Evolutionary conservation across 2,113 vertebrate genomes (phyloP), one percentile per base, ranked within the genome.

Genomic region (Mystacornis crossleyi): DNA sequence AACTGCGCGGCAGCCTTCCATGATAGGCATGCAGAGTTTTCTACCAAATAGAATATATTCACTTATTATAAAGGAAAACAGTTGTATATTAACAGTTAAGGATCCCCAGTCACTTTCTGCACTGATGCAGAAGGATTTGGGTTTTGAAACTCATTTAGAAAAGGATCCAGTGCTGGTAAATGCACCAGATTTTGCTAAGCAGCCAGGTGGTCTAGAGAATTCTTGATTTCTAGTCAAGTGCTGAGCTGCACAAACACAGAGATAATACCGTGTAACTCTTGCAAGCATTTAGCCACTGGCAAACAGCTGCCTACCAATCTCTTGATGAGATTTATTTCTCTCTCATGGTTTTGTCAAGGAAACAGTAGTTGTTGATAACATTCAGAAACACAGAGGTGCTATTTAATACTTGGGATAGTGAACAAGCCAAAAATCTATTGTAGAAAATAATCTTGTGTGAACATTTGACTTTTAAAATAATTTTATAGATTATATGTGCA

Each of bases 271-370:
- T 75, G 83, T 74, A 96, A 95, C 92, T 81, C 88, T 74, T 91
- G 87, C 90, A 86, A 92, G 92, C 90, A 72, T 90, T 90, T 92
- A 92, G 88, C 93, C 86, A 89, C 64, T 95, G 90, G 90, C 25
- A 3, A 97, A 86, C 88, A 96, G 88, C 95, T 95, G 96, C 93
- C 94, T 91, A 81, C 64, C 75, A 91, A 92, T 93, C 93, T 92
- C 93, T 95, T 96, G 71, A 89, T 78, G 93, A 91, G 77, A 95
- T 96, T 95, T 94, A 79, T 95, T 95, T 92, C 72, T 94, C 79
- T 86, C 31, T 93, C 64, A 69, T 17, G 69, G 28, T 83, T 96
- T 93, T 93, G 72, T 96, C 86, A 92, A 90, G 90, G 82, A 93
- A 90, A 93, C 61, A 72, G 90, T 73, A 75, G 71, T 31, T 74